These are phyloP conservation scores for Palloptera scutellata DNA, from an alignment of 2,888 invertebrate species.

Conservation along the genomic window DNA sequence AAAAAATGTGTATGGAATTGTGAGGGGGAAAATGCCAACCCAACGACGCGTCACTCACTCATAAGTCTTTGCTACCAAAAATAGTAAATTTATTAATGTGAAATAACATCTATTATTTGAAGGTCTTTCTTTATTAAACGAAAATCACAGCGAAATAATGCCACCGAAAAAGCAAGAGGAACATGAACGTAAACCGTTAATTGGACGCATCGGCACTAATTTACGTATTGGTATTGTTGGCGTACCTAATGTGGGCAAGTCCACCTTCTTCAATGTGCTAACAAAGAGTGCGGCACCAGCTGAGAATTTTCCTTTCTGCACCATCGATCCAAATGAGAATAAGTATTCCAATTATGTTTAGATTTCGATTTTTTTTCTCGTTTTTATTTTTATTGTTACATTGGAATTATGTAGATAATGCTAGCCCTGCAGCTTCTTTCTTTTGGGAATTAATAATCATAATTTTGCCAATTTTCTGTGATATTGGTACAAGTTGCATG, in stretches of 20 bases:
- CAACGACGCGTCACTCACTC: no score
- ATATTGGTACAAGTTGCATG: no score
- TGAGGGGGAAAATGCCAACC: no score
- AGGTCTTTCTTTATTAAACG: slow-evolving; percentile 8
- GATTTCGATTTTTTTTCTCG: neutral
- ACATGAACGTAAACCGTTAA: slow-evolving; percentile 86
- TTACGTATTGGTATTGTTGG: slow-evolving; percentile 92
- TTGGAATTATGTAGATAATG: neutral
- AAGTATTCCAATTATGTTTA: slow-evolving; percentile 71
- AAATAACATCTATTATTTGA: neutral
- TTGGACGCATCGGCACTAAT: slow-evolving; percentile 95
- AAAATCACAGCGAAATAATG: slow-evolving; percentile 45
- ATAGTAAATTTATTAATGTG: slow-evolving; percentile 18
- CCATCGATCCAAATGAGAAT: slow-evolving; percentile 99
- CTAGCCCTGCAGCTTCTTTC: neutral
- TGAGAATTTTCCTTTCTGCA: slow-evolving; percentile 99
- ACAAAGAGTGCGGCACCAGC: slow-evolving; percentile 98
- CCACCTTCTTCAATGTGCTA: slow-evolving; percentile 98
- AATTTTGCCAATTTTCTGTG: slow-evolving; percentile 1
- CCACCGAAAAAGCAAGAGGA: slow-evolving; percentile 90
- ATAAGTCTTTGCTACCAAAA: slow-evolving; percentile 28
- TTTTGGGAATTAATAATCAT: slow-evolving; percentile 10
- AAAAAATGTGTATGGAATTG: no score
- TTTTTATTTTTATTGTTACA: neutral
- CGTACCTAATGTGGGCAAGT: slow-evolving; percentile 98